phyloP scores from a whole-genome alignment of 2,888 invertebrate genomes.

The Julus scanicus region DNA sequence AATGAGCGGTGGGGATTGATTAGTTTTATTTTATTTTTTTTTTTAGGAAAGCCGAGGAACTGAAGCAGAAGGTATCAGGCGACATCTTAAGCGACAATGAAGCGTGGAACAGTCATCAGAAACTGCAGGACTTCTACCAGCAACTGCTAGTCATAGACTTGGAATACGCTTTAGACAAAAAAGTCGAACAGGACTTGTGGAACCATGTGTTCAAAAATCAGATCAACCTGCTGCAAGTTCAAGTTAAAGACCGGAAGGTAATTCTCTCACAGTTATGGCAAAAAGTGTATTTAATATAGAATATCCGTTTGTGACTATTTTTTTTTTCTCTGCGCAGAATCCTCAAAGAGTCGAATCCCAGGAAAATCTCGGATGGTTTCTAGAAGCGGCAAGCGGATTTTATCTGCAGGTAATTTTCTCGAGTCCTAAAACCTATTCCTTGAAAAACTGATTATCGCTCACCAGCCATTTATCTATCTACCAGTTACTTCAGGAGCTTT shows the following conservation, averaged over 20 bases:
- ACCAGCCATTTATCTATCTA: slow-evolving; percentile 55
- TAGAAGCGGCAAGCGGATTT: slow-evolving; percentile 87
- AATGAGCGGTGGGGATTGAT: too few species aligned
- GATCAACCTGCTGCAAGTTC: slow-evolving; percentile 80
- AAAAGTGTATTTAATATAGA: not conserved
- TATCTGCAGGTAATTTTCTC: slow-evolving; percentile 72
- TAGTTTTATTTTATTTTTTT: not conserved
- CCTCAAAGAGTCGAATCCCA: slow-evolving; percentile 79
- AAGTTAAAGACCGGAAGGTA: slow-evolving; percentile 83
- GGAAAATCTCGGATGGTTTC: slow-evolving; percentile 80
- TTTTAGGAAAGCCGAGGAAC: slow-evolving; percentile 78
- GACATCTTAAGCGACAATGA: slow-evolving; percentile 67
- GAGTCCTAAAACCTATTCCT: not conserved
- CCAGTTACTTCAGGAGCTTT: slow-evolving; percentile 82
- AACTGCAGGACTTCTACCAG: slow-evolving; percentile 74
- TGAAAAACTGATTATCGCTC: not conserved
- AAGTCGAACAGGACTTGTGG: slow-evolving; percentile 91
- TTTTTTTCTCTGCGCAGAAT: slow-evolving; percentile 70
- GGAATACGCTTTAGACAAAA: slow-evolving; percentile 87
- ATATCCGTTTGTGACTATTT: slow-evolving; percentile 46
- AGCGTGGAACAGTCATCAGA: slow-evolving; percentile 69
- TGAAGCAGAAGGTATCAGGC: slow-evolving; percentile 75
- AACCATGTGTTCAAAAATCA: slow-evolving; percentile 88
- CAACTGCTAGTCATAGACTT: slow-evolving; percentile 81
- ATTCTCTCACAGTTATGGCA: not conserved